Evolutionary conservation across 1,140 invertebrate species (phyloP), one percentile per base, ranked within the genome.

Genomic region (Bombus sylvicola): DNA sequence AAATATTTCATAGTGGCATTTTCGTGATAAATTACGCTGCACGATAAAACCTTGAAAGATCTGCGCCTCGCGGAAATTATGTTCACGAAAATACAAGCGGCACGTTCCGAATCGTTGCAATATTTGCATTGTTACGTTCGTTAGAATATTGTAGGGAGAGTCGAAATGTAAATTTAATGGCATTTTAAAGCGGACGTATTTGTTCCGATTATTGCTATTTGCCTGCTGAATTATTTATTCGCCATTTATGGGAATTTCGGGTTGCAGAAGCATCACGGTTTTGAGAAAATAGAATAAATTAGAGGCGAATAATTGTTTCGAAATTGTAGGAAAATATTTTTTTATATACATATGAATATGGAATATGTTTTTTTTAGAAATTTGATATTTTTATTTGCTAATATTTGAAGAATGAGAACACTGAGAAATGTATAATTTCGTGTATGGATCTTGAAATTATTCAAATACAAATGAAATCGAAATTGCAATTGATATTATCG

Each of bases 1-100:
- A 62, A 83, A 83, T 83, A 77, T 83, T 83, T 83, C 73, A 64
- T 75, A 9, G n/a, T 22, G 8, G 28, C 31, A 62, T 82, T 59
- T 57, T 34, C 57, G 0, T 5, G 25, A 57, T 77, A 77, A 77
- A 83, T 76, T 69, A 64, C 39, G 3, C 28, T 39, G 25, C 2
- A 53, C 64, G 66, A 83, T 83, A 37, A 53, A 53, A 83, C 72
- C 25, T 28, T n/a, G 31, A 31, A 31, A 15, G 10, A 43, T 13
- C 31, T 12, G 1, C 12, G 39, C 4, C 39, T 62, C 25, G 5
- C 18, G 34, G 39, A 43, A 78, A 64, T 62, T 62, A 31, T n/a
- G 34, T 28, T 37, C 41, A 64, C 43, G 75, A 59, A 37, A 28
- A 28, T 25, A 76, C 31, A 59, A 8, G 0, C 47, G 18, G 31